These are phyloP conservation scores for Aplochiton taeniatus DNA, from an alignment of 2,797 vertebrate genomes.

Conservation along the genomic window DNA sequence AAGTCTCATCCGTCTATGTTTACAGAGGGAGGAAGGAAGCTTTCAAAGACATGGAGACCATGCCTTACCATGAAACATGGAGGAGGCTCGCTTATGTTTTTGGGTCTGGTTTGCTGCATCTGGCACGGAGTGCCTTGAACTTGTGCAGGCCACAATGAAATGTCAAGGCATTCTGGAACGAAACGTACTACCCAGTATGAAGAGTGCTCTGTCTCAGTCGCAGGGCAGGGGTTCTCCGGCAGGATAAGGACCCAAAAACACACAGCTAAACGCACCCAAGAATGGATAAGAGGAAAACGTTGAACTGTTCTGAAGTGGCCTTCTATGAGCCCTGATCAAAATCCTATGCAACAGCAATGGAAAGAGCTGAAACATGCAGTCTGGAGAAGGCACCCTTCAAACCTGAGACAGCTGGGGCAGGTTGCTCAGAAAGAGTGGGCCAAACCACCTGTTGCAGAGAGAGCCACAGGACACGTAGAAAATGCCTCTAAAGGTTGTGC, in stretches of 20 bases:
- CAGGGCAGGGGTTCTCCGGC: not conserved
- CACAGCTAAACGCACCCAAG: not conserved
- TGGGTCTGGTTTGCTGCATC: not conserved
- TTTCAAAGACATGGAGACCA: not conserved
- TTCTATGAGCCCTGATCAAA: not conserved
- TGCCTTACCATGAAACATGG: not conserved
- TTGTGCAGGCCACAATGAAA: not conserved
- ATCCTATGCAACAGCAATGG: not conserved
- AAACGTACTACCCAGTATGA: not conserved
- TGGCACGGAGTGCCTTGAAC: not conserved
- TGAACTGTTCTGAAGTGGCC: no score
- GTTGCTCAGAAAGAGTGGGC: no score
- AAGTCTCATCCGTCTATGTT: constrained; percentile 2
- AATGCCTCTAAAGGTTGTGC: no score
- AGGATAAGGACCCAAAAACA: not conserved
- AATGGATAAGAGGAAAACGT: no score
- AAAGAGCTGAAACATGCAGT: not conserved
- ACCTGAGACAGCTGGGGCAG: not conserved
- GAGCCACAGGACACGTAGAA: no score
- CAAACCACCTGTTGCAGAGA: no score
- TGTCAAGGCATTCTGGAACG: not conserved
- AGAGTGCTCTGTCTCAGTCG: not conserved
- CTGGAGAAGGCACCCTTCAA: not conserved
- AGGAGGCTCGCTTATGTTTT: not conserved
- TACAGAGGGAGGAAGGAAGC: not conserved